Base-by-base conservation (phyloP, 2,113 vertebrate genomes). In the Hemichromis elongatus region DNA sequence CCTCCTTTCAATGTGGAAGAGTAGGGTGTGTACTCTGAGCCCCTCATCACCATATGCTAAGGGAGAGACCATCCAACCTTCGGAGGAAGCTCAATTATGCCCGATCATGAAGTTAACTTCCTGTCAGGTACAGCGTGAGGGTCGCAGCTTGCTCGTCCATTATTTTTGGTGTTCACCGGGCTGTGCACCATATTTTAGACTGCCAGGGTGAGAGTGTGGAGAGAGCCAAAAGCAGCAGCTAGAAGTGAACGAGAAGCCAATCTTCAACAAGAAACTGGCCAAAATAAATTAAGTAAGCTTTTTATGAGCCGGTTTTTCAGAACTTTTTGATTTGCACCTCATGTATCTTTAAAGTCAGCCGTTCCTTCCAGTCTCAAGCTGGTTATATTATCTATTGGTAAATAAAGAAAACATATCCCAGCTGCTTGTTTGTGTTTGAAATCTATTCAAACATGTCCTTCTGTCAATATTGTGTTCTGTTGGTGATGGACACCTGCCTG, bases 401-500 rank as follows among this genome's bases (percentile, higher is more conserved):
- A 75, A 30, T 75, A 75, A 30, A 50, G 68, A 50, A 50, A 30
- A 50, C 42, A 50, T 50, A 50, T 50, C 68, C 68, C 68, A 75
- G 68, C 68, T 75, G 68, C 68, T 75, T 75, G 68, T 30, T 50
- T 75, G 42, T 75, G 68, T n/a, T 75, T 75, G 9, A 75, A 75
- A 75, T 50, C 42, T 75, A 75, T 75, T 75, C 45, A 19, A 30
- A 75, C 9, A 75, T 75, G 9, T 75, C 68, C 45, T 24, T 24
- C 16, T 79, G 57, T 28, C 13, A 54, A 16, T 14, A 86, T 37
- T 91, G 82, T 55, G 28, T 30, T 77, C 30, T 84, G 59, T 50
- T 24, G 75, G 52, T 90, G 87, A 93, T 87, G 88, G 90, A 90
- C 87, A 92, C 88, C 89, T 79, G 85, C 81, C 53, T 83, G 80